phyloP scores from a whole-genome alignment of 2,113 vertebrate species.

The Cettia cetti region DNA sequence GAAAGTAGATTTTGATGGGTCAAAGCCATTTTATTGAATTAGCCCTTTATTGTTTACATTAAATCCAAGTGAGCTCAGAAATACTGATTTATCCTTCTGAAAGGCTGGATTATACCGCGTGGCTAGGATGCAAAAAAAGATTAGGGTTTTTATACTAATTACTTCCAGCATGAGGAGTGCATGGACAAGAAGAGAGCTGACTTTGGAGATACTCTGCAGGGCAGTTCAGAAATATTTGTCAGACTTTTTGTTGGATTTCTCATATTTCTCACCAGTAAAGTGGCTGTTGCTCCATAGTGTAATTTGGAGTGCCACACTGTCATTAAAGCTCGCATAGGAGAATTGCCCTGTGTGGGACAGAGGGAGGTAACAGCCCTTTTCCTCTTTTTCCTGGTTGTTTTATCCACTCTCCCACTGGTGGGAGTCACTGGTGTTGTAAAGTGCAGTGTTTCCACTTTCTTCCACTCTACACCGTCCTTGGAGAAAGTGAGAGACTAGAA shows the following conservation, averaged over 20 bases:
- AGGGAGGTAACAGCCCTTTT: neutral
- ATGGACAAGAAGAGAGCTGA: neutral
- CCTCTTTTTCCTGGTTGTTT: neutral
- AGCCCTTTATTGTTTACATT: constrained; percentile 66
- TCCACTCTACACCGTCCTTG: neutral
- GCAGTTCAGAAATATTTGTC: neutral
- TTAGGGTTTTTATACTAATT: constrained; percentile 58
- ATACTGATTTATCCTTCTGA: constrained; percentile 67
- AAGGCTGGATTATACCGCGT: constrained; percentile 63
- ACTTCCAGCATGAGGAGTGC: constrained; percentile 38
- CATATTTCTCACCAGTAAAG: neutral
- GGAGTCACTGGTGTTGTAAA: neutral
- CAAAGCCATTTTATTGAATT: constrained; percentile 62
- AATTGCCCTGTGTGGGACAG: neutral
- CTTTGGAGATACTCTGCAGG: constrained; percentile 17
- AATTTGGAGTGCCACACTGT: neutral
- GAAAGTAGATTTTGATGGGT: constrained; percentile 50
- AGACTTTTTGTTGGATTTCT: neutral
- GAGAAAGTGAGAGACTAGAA: neutral
- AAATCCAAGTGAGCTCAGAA: constrained; percentile 67
- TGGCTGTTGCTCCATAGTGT: neutral
- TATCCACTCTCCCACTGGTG: neutral
- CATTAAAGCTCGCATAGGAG: accelerated
- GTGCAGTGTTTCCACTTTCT: neutral
- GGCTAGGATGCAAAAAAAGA: constrained; percentile 50